A percentile compares a stretch with the other conserved stretches of the same genome.
Evolutionary conservation across 2,797 vertebrate species (phyloP).

Genomic region (Micropoecilia bifurca): DNA sequence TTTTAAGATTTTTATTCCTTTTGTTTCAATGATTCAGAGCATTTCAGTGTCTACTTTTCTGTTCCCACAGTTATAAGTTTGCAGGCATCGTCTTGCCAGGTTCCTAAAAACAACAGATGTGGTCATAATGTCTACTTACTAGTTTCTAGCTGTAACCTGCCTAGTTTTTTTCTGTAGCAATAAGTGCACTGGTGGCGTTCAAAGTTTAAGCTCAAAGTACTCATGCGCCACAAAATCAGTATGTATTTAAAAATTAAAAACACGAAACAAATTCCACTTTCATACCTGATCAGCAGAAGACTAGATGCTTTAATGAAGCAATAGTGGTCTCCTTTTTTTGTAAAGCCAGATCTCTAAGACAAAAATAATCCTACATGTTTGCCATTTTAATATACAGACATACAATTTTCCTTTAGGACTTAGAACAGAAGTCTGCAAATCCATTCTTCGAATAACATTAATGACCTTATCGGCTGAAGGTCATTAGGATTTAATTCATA

Average conservation of each 20-base stretch:
- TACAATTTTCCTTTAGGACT: background rate
- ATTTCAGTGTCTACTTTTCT: background rate
- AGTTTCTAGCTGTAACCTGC: background rate
- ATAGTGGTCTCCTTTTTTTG: background rate
- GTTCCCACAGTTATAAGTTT: background rate
- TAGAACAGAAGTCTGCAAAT: background rate
- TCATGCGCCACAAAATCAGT: background rate
- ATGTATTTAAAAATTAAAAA: background rate
- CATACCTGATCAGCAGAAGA: background rate
- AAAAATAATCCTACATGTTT: background rate
- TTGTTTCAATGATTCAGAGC: background rate
- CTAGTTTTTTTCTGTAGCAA: background rate
- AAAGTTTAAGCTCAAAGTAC: background rate
- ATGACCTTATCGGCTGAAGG: background rate
- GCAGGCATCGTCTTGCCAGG: background rate
- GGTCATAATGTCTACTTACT: background rate
- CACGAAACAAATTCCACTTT: background rate
- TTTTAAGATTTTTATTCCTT: background rate
- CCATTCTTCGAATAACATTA: background rate
- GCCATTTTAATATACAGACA: background rate
- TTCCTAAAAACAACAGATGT: background rate
- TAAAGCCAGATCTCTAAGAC: background rate
- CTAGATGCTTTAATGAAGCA: too few relatives aligned
- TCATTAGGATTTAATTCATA: too few relatives aligned
- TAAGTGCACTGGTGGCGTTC: background rate